These are phyloP conservation scores for Archocentrus centrarchus DNA, from an alignment of 2,113 vertebrate genomes.

Conservation along the genomic window DNA sequence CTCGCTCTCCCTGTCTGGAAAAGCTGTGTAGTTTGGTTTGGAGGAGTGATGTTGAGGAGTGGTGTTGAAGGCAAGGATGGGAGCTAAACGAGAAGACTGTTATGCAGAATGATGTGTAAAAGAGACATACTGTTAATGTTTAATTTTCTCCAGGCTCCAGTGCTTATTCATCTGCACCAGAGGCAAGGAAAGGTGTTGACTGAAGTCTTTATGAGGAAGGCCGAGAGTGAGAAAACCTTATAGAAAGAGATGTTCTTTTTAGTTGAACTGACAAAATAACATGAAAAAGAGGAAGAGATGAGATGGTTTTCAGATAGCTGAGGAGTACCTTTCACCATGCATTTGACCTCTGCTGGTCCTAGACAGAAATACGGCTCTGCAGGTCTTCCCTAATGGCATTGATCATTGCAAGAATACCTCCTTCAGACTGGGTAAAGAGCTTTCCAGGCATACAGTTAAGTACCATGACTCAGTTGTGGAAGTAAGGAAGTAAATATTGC, in stretches of 20 bases:
- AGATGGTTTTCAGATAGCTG: slow-evolving; percentile 28
- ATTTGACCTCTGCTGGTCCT: slow-evolving; percentile 49
- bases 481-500: slow-evolving; percentile 66
- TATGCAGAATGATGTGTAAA: slow-evolving; percentile 65
- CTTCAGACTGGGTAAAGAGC: slow-evolving; percentile 42
- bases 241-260: slow-evolving; percentile 44
- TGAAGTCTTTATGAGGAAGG: slow-evolving; percentile 66
- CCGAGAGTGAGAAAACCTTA: slow-evolving; percentile 53
- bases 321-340: slow-evolving; percentile 29
- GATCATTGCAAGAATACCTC: slow-evolving; percentile 67
- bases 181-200: slow-evolving; percentile 60
- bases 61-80: slow-evolving; percentile 30
- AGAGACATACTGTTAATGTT: slow-evolving; percentile 71
- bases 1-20: slow-evolving; percentile 24
- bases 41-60: slow-evolving; percentile 20
- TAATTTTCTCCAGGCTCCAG: slow-evolving; percentile 67
- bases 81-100: slow-evolving; percentile 47
- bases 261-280: slow-evolving; percentile 42
- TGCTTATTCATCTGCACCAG: slow-evolving; percentile 64
- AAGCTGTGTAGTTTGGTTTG: slow-evolving; percentile 46
- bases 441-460: slow-evolving; percentile 49
- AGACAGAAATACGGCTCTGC: slow-evolving; percentile 55
- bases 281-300: background rate
- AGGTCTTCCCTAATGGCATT: slow-evolving; percentile 65
- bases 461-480: slow-evolving; percentile 59